phyloP scores from a whole-genome alignment of 2,797 vertebrate genomes.

The Sebastiscus albofasciatus region DNA sequence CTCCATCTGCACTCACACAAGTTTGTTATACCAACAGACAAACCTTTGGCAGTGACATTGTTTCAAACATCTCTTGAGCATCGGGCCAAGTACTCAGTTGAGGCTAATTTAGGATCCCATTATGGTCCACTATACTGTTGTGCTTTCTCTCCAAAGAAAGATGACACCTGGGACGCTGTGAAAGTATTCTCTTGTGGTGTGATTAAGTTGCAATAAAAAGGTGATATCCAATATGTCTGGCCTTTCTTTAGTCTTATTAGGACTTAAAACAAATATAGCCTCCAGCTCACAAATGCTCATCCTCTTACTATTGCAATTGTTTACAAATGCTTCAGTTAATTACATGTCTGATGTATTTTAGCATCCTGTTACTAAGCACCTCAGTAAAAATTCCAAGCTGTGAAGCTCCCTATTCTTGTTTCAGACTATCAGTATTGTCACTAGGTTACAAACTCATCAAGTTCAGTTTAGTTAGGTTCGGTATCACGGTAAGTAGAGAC shows the following conservation, averaged over 20 bases:
- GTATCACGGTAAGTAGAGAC: conserved; percentile 31
- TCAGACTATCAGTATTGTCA: conserved; percentile 27
- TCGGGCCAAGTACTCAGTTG: conserved; percentile 31
- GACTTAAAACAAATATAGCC: conserved; percentile 82
- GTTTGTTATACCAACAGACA: neutral
- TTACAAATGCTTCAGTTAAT: conserved; percentile 69
- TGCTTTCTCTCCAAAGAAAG: conserved; percentile 67
- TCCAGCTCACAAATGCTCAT: conserved; percentile 46
- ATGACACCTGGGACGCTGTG: conserved; percentile 47
- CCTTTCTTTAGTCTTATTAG: conserved; percentile 79
- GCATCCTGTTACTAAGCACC: conserved; percentile 49
- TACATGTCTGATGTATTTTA: conserved; percentile 52
- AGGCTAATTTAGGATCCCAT: conserved; percentile 70
- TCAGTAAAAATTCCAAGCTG: conserved; percentile 16
- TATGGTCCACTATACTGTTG: conserved; percentile 64
- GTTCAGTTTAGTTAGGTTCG: conserved; percentile 15
- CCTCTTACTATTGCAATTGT: conserved; percentile 56
- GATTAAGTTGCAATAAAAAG: conserved; percentile 78
- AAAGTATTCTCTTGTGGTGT: conserved; percentile 73
- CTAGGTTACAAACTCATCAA: conserved; percentile 16
- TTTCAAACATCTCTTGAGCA: conserved; percentile 54
- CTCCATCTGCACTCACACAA: neutral
- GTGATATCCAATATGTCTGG: conserved; percentile 75
- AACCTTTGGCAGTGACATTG: conserved; percentile 39
- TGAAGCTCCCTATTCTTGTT: conserved; percentile 31